phyloP scores from a whole-genome alignment of 2,797 vertebrate species.

The Sebastes hubbsi region DNA sequence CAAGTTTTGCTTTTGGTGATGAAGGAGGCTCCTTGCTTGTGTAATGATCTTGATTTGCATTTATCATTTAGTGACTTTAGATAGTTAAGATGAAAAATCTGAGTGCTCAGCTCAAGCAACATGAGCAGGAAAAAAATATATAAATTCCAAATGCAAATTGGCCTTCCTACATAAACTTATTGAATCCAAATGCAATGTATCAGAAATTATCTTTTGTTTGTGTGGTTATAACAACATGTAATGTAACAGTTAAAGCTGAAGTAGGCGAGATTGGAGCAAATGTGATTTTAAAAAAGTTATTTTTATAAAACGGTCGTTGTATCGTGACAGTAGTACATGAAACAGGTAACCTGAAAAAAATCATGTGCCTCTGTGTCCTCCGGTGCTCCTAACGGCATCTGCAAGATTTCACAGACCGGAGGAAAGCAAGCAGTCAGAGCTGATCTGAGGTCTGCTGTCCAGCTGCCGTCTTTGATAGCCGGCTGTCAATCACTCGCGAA shows the following conservation, averaged over 20 bases:
- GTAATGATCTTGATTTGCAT: slow-evolving; percentile 30
- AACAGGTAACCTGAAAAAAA: no score
- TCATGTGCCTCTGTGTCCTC: no score
- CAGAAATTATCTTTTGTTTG: not conserved
- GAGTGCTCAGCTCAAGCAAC: not conserved
- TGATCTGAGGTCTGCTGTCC: no score
- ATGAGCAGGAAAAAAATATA: not conserved
- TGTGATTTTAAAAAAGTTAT: no score
- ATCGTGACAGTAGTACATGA: no score
- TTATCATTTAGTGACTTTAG: not conserved
- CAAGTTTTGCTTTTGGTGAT: slow-evolving; percentile 29
- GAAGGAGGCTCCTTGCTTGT: slow-evolving; percentile 20
- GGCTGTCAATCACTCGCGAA: no score
- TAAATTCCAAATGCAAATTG: not conserved
- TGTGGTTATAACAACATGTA: not conserved
- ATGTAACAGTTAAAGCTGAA: not conserved
- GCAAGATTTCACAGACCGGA: no score
- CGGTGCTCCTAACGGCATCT: no score
- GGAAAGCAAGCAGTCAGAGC: no score
- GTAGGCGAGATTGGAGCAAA: no score
- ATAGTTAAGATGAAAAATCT: not conserved
- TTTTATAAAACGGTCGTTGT: no score
- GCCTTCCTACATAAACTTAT: not conserved
- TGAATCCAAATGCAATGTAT: not conserved
- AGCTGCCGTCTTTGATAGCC: no score